Conservation (phyloP, 2,888 invertebrate species). For the Lingula anatina region DNA sequence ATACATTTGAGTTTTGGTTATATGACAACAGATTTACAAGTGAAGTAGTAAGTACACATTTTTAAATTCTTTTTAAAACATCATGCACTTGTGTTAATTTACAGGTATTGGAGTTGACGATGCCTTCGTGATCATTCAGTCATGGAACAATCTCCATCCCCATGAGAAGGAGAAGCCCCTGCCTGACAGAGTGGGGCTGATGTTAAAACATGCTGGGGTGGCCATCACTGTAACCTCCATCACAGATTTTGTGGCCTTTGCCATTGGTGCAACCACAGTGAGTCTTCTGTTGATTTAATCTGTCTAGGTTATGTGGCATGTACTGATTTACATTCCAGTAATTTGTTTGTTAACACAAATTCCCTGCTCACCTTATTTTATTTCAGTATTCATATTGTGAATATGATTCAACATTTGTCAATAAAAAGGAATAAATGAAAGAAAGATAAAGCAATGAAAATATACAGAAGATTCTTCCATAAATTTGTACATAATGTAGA, state of each 20-base stretch:
- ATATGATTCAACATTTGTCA: too few species aligned
- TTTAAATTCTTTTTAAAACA: too few species aligned
- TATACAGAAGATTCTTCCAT: too few species aligned
- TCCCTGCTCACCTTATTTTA: background rate
- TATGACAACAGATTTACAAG: too few species aligned
- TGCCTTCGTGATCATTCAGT: constrained; percentile 78
- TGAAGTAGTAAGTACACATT: too few species aligned
- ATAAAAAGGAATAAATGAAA: too few species aligned
- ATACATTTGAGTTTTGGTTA: too few species aligned
- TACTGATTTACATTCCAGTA: background rate
- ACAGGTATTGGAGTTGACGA: constrained; percentile 65
- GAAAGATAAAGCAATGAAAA: too few species aligned
- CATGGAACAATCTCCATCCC: constrained; percentile 62
- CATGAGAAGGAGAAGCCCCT: constrained; percentile 49
- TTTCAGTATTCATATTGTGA: too few species aligned
- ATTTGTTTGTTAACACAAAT: background rate
- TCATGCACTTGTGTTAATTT: too few species aligned
- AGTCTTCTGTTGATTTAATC: constrained; percentile 20
- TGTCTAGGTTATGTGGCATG: background rate
- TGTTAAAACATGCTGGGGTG: constrained; percentile 74
- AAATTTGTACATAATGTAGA: too few species aligned
- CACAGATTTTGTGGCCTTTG: constrained; percentile 74
- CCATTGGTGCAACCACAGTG: constrained; percentile 73
- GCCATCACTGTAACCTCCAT: constrained; percentile 79
- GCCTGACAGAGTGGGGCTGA: constrained; percentile 64